Base-by-base conservation (phyloP, 1,140 invertebrate genomes). In the Anoplophora glabripennis region DNA sequence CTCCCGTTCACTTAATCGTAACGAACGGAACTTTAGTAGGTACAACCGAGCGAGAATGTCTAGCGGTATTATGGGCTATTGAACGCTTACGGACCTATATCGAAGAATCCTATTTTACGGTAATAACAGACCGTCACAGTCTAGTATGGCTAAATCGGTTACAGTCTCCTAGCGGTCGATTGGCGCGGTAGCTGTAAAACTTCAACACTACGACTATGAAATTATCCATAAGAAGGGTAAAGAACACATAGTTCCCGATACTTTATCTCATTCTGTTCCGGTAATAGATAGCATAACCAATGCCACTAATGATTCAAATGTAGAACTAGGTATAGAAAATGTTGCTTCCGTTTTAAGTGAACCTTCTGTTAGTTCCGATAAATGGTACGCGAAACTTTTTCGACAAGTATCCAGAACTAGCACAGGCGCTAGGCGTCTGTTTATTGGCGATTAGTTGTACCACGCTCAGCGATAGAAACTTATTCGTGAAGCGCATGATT, bases 101-200 rank as follows among this genome's bases (percentile, higher is more conserved):
- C 7, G 53, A 72, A 41, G 74, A 70, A 9, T 66, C 63, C 11
- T 51, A 69, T n/a, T 79, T 81, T 41, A 72, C 40, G 1, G 69
- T 79, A 1, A 36, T 73, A 5, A 80, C 77, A 1, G 78, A 81
- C 47, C 77, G 80, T 42, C 58, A 68, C 7, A 59, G 69, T 61
- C 54, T 81, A 28, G 79, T 71, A 61, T 63, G 79, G 12, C 5
- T 28, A 28, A 28, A 28, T 28, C 21, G 21, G 21, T 28, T 28
- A 28, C 21, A 28, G 21, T 28, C 54, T 69, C 10, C 46, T 66
- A 7, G 68, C 67, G 61, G 53, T n/a, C 37, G 66, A 51, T 41
- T 69, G 11, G 57, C 28, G 14, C 41, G 53, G 5, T 55, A 38
- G 41, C 41, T 0, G 7, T 55, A 28, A 18, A 35, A 11, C 15